A percentile compares a stretch with the other conserved stretches of the same genome.
These are phyloP conservation scores for Gymnorhina tibicen DNA, from an alignment of 2,113 vertebrate species.

Conservation along the genomic window DNA sequence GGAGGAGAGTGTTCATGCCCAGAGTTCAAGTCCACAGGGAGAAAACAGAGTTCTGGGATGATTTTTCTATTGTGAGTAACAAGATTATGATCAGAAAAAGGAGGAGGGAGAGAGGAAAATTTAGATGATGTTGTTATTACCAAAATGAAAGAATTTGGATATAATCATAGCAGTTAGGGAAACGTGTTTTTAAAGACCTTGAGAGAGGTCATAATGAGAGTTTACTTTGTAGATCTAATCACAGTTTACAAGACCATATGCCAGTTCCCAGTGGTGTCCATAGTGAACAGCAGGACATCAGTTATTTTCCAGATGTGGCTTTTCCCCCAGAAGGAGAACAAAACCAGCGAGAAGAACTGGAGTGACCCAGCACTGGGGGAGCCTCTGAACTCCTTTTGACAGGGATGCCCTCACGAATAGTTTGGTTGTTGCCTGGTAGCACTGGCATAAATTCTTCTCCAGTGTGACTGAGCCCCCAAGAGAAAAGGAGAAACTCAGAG, in stretches of 20 bases:
- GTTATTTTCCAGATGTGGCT: constrained; percentile 14
- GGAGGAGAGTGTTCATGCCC: not conserved
- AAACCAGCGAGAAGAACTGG: not conserved
- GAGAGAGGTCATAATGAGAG: not conserved
- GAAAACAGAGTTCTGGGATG: not conserved
- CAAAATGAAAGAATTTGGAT: not conserved
- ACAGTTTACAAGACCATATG: constrained; percentile 10
- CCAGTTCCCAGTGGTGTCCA: not conserved
- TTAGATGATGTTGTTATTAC: not conserved
- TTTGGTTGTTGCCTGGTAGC: not conserved
- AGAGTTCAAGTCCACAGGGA: not conserved
- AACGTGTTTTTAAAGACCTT: constrained; percentile 43
- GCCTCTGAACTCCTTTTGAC: not conserved
- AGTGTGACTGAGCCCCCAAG: not conserved
- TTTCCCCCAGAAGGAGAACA: not conserved
- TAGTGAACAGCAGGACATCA: not conserved
- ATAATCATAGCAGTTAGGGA: not conserved
- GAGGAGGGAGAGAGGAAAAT: not conserved
- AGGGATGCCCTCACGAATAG: not conserved
- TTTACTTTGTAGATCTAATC: constrained; percentile 39
- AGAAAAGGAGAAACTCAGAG: not conserved
- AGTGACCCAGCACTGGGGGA: not conserved
- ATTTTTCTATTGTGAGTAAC: not conserved
- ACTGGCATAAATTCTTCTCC: not conserved
- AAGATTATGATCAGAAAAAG: not conserved